Percentiles rank a stretch among this genome's conserved stretches.
Conservation (phyloP, 2,113 vertebrate species). For the Petrocephalus microphthalmus region DNA sequence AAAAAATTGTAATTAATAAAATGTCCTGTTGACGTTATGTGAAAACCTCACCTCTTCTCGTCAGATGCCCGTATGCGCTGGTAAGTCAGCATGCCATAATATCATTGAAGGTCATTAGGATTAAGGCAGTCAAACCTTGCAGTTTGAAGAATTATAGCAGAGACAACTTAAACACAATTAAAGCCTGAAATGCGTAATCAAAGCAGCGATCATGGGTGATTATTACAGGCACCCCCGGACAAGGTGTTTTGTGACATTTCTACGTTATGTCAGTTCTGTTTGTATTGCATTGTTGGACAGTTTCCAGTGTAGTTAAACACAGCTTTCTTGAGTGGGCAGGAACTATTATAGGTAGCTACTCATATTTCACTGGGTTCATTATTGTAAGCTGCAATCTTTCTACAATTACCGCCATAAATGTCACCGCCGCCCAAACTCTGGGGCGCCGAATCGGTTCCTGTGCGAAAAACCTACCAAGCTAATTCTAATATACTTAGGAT, state of each 20-base stretch:
- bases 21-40: neutral
- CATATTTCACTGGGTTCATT: neutral
- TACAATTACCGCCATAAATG: neutral
- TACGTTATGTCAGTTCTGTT: neutral
- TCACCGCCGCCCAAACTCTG: neutral
- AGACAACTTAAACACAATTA: slow-evolving; percentile 5
- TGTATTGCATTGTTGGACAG: neutral
- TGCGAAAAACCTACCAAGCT: neutral
- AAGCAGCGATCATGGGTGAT: neutral
- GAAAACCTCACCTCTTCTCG: neutral
- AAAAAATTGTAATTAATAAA: neutral
- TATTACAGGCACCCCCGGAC: neutral
- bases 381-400: neutral
- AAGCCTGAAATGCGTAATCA: neutral
- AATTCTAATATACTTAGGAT: neutral
- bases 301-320: neutral
- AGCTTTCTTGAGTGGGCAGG: neutral
- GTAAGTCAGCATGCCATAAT: neutral
- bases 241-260: neutral
- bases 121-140: neutral
- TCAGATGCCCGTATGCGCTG: neutral
- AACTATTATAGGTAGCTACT: neutral
- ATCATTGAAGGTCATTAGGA: neutral
- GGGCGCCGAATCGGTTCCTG: neutral
- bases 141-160: neutral